Conservation (phyloP, 1,140 invertebrate genomes). For the Eumaeus atala region DNA sequence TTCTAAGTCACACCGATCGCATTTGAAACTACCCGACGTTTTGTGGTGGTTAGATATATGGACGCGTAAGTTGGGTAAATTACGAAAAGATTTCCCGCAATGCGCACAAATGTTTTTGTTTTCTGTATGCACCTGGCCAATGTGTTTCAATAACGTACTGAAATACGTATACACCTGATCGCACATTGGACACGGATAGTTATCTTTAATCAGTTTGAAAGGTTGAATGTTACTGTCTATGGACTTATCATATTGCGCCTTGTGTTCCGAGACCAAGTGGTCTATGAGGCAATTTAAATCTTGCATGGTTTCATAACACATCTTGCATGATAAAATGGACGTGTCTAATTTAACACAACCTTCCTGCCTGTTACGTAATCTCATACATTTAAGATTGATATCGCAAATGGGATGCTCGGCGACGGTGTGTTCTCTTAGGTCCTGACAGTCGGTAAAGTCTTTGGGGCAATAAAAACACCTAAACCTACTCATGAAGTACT, state of each 20-base stretch:
- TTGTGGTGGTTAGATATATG: constrained; percentile 47
- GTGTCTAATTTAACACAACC: constrained; percentile 51
- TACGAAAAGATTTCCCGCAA: constrained; percentile 51
- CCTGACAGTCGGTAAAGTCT: constrained; percentile 46
- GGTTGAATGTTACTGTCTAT: constrained; percentile 45
- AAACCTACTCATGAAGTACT: constrained; percentile 50
- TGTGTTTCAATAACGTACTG: constrained; percentile 43
- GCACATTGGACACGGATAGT: constrained; percentile 52
- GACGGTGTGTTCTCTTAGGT: constrained; percentile 45
- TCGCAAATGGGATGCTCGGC: constrained; percentile 53
- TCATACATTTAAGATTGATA: constrained; percentile 50
- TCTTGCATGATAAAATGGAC: constrained; percentile 41
- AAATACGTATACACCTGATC: constrained; percentile 43
- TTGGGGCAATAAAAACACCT: constrained; percentile 57
- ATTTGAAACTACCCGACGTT: constrained; percentile 38
- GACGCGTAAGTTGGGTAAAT: constrained; percentile 43
- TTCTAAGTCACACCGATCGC: constrained; percentile 42
- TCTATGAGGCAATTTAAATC: constrained; percentile 45
- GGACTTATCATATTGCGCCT: constrained; percentile 47
- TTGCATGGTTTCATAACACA: constrained; percentile 36
- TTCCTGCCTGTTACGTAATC: constrained; percentile 49
- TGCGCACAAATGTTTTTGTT: constrained; percentile 57
- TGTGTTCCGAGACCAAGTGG: constrained; percentile 48
- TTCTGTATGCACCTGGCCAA: constrained; percentile 48
- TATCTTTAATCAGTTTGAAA: constrained; percentile 50